Evolutionary conservation across 2,113 vertebrate genomes (phyloP).

Genomic region (Mirza zaza): DNA sequence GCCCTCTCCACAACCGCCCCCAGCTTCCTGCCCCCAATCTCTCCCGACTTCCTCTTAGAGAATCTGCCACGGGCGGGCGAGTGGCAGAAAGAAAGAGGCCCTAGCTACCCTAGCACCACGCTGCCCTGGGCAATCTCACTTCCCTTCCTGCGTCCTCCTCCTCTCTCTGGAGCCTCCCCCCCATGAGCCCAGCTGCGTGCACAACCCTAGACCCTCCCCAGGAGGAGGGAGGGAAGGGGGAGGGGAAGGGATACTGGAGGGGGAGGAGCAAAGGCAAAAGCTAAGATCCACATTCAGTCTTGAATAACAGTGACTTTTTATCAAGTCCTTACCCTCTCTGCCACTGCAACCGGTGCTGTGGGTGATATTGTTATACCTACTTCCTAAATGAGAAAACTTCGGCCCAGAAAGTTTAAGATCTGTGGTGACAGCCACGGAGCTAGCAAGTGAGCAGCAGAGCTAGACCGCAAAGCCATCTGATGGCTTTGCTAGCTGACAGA

Average conservation of each 20-base stretch:
- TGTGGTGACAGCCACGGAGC: neutral
- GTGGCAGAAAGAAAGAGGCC: neutral
- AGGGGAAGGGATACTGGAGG: neutral
- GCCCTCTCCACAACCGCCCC: neutral
- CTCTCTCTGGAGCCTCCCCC: neutral
- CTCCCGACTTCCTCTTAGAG: slow-evolving; percentile 60
- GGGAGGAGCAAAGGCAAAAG: neutral
- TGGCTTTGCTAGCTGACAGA: too few relatives aligned
- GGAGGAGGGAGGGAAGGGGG: neutral
- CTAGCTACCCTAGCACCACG: neutral
- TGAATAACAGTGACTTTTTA: neutral
- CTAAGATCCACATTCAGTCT: neutral
- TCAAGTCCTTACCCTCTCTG: neutral
- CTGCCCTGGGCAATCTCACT: slow-evolving; percentile 32
- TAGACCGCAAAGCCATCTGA: neutral
- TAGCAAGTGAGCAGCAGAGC: neutral
- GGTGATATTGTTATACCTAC: neutral
- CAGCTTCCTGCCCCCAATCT: slow-evolving; percentile 3
- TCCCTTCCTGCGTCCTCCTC: slow-evolving; percentile 46
- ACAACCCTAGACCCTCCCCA: neutral
- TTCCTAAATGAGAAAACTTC: neutral
- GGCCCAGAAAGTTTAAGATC: neutral
- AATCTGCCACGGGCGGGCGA: neutral
- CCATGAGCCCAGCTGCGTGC: neutral
- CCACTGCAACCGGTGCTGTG: neutral